Evolutionary conservation across 1,140 invertebrate genomes (phyloP).

Genomic region (Anoplolepis gracilipes): DNA sequence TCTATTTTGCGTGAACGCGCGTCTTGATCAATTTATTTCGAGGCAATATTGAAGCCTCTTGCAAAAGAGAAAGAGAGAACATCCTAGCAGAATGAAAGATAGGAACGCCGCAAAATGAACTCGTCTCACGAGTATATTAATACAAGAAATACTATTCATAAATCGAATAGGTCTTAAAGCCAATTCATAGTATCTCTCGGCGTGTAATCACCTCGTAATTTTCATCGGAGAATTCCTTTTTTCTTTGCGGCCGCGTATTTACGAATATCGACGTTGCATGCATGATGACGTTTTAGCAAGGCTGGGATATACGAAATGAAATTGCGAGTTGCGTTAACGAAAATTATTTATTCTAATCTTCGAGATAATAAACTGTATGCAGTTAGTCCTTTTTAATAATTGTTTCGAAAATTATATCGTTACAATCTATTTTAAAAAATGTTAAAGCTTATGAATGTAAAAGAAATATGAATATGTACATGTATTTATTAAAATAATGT

Average conservation of each 20-base stretch:
- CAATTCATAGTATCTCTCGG: slow-evolving; percentile 26
- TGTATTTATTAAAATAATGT: not conserved
- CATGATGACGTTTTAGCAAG: not conserved
- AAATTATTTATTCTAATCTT: slow-evolving; percentile 27
- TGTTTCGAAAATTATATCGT: slow-evolving; percentile 4
- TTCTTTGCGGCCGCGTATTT: slow-evolving; percentile 23
- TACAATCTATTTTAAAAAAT: not conserved
- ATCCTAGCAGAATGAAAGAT: slow-evolving; percentile 56
- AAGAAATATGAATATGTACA: not conserved
- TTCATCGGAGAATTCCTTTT: slow-evolving; percentile 42
- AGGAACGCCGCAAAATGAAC: slow-evolving; percentile 67
- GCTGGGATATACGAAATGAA: not conserved
- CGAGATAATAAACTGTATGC: slow-evolving; percentile 9
- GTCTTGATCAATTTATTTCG: slow-evolving; percentile 69
- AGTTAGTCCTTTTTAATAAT: slow-evolving; percentile 1
- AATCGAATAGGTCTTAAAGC: slow-evolving; percentile 44
- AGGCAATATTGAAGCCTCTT: slow-evolving; percentile 21
- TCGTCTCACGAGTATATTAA: slow-evolving; percentile 36
- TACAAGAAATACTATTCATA: slow-evolving; percentile 75
- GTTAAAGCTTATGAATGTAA: not conserved
- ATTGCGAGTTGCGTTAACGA: slow-evolving; percentile 6
- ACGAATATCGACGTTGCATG: slow-evolving; percentile 55
- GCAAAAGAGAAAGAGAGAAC: slow-evolving; percentile 3
- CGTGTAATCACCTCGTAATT: slow-evolving; percentile 66
- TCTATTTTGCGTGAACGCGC: slow-evolving; percentile 47